A percentile compares a stretch with the other conserved stretches of the same genome.
These are phyloP conservation scores for Aethina tumida DNA, from an alignment of 1,140 invertebrate genomes.

Conservation along the genomic window DNA sequence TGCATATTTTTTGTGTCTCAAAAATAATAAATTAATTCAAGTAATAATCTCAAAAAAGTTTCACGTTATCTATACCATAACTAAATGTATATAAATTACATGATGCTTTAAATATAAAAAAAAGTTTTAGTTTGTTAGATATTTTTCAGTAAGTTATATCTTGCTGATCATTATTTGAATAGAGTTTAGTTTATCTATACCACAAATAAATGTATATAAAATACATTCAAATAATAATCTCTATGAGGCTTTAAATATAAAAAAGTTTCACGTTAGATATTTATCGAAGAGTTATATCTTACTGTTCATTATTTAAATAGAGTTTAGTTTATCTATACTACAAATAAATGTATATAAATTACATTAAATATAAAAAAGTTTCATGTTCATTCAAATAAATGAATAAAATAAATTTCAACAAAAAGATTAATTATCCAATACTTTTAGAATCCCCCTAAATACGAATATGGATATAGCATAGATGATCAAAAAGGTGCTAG, in stretches of 20 bases:
- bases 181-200: too few relatives aligned
- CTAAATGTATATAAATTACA: too few relatives aligned
- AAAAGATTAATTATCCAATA: conserved; percentile 4
- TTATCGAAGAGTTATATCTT: not conserved
- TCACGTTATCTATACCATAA: too few relatives aligned
- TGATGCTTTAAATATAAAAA: too few relatives aligned
- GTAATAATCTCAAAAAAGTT: too few relatives aligned
- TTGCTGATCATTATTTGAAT: not conserved
- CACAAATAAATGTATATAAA: too few relatives aligned
- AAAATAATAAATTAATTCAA: too few relatives aligned
- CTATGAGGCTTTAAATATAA: too few relatives aligned
- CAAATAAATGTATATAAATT: too few relatives aligned
- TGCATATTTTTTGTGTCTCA: too few relatives aligned
- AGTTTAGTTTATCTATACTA: not conserved
- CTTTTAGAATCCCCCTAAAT: conserved; percentile 39
- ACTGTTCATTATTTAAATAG: not conserved
- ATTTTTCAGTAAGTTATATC: not conserved
- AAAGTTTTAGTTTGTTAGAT: not conserved
- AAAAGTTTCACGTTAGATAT: not conserved
- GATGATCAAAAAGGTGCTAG: conserved; percentile 36
- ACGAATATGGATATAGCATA: conserved; percentile 43
- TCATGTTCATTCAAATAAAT: not conserved
- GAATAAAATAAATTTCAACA: not conserved
- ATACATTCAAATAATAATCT: too few relatives aligned
- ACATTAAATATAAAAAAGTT: not conserved